A percentile compares a stretch with the other conserved stretches of the same genome.
Evolutionary conservation across 2,113 vertebrate species (phyloP).

Genomic region (Gadus chalcogrammus): DNA sequence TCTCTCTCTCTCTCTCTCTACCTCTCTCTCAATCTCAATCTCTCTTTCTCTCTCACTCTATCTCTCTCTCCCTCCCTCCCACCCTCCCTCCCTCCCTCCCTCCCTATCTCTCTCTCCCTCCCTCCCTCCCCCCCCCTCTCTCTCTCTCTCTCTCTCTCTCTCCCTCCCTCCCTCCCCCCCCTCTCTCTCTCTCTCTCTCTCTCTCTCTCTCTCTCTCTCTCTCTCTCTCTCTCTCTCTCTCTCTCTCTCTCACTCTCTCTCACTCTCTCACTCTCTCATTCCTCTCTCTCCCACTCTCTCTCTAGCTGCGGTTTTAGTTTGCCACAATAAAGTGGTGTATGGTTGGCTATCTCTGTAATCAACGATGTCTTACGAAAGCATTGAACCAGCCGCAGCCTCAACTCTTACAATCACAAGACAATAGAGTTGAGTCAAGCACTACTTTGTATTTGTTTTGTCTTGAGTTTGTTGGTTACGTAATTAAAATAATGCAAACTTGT

Average conservation of each 20-base stretch:
- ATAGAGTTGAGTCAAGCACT: not conserved
- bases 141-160: not conserved
- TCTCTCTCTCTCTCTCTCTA: not conserved
- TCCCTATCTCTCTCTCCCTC: too few species aligned
- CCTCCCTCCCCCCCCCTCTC: not conserved
- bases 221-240: not conserved
- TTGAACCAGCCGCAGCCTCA: too few species aligned
- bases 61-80: too few species aligned
- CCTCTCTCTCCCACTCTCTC: conserved; percentile 1
- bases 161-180: not conserved
- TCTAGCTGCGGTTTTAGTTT: too few species aligned
- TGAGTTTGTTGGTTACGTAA: conserved; percentile 18
- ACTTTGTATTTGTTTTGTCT: not conserved
- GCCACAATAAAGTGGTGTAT: too few species aligned
- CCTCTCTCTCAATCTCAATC: too few species aligned
- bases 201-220: not conserved
- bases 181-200: not conserved
- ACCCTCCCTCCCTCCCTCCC: too few species aligned
- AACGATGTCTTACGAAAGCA: too few species aligned
- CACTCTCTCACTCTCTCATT: not conserved
- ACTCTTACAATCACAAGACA: too few species aligned
- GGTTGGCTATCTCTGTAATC: too few species aligned
- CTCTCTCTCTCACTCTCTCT: not conserved
- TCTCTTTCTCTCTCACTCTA: conserved; percentile 2
- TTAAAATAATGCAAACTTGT: conserved; percentile 38